Evolutionary conservation across 2,888 invertebrate genomes (phyloP), one percentile per base, ranked within the genome.

Genomic region (Melanophora roralis): DNA sequence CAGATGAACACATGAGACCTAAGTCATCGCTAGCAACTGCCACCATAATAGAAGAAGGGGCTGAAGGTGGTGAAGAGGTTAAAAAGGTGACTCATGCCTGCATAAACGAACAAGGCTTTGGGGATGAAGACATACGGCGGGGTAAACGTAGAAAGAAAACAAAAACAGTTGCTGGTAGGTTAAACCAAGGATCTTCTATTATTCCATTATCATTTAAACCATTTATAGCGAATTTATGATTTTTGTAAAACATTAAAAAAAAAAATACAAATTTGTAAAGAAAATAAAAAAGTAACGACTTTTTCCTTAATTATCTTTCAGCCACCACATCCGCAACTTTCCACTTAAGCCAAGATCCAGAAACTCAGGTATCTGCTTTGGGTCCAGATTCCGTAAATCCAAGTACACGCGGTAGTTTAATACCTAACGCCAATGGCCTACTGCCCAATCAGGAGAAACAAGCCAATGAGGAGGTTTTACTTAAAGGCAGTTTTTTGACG

Each of bases 311-410:
- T 21, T 57, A 12, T 43, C 21, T 27, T 71, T 14, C 71, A 76
- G 74, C 69, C 43, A 55, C 73, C 3, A n/a, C n/a, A n/a, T 64
- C 71, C 16, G 84, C 88, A 2, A 88, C 87, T 4, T 89, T 89
- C 53, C 88, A 83, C 84, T 88, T 84, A 62, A 90, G 87, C 49
- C 86, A 93, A 81, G 94, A 94, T 86, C 94, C 94, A 0, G 94
- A 94, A 89, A 94, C 94, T 1, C 94, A 94, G 87, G 93, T 93
- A 9, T 92, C 93, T 1, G 92, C 93, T 7, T 90, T 93, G 53
- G 92, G 92, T 0, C 92, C 92, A 0, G 94, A 94, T 85, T 94
- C 94, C 0, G 91, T 93, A 11, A 94, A 93, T 88, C 91, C 93
- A 0, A 94, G 94, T 83, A 93, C 93, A 0, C 91, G 94, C 11